Base-by-base conservation (phyloP, 2,888 invertebrate species). In the Tuberolachnus salignus region DNA sequence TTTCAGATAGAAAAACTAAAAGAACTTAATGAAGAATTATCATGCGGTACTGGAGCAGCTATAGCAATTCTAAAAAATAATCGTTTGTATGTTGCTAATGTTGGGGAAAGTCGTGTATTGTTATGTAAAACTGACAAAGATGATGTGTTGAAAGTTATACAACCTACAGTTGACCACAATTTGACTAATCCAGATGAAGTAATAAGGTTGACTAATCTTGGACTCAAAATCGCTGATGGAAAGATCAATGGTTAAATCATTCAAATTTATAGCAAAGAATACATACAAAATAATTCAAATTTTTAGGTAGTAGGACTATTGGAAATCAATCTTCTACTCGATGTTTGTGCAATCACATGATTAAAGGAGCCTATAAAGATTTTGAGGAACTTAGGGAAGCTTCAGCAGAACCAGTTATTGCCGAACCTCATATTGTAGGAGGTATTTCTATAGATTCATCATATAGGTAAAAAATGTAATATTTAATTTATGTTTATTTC, bases 331-430 rank as follows among this genome's bases (percentile, higher is more conserved):
- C 91, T 57, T 92, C 92, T 83, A 95, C 95, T 0, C 87, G 96
- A 16, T 95, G 95, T 84, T 87, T 97, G 14, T 95, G 95, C 3
- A 95, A 95, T 86, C 94, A 94, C 84, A 87, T 92, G 55, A 92
- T 95, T 0, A 96, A 96, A 86, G 93, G 92, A 0, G 91, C 93
- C 3, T 94, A 94, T 84, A 92, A 91, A 84, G 94, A 95, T 70
- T 92, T 93, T 84, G 93, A 93, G 3, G 90, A 90, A 72, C 87
- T 96, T 63, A 87, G 89, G 3, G 86, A 87, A 21, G 93, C 94
- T 0, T 86, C 85, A 0, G 87, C 90, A 8, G 94, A 95, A 83
- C 95, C 95, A 0, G 91, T 96, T 1, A 91, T 93, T 21, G 91
- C 94, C 0, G 90, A 92, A 70, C 95, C 95, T 0, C 94, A 94